A percentile compares a stretch with the other conserved stretches of the same genome.
Evolutionary conservation across 2,888 invertebrate genomes (phyloP).

Genomic region (Ptilodon capucinus): DNA sequence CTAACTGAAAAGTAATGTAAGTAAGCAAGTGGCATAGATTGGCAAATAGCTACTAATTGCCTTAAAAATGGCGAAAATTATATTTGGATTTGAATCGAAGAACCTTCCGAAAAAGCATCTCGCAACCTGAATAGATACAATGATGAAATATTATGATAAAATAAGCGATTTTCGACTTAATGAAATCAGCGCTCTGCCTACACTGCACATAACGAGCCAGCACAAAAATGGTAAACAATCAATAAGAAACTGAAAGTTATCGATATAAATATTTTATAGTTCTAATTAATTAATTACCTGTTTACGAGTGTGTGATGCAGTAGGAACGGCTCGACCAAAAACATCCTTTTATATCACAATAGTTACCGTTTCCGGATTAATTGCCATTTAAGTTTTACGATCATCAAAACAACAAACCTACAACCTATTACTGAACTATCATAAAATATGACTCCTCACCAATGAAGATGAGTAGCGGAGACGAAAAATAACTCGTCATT

Average conservation of each 20-base stretch:
- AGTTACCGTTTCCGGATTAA: constrained; percentile 23
- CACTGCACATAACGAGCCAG: constrained; percentile 11
- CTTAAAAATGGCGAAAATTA: no score
- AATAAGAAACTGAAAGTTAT: constrained; percentile 19
- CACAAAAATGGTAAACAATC: constrained; percentile 9
- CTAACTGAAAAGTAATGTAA: no score
- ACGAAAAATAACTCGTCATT: constrained; percentile 23
- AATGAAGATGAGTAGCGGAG: constrained; percentile 9
- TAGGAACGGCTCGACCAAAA: background rate
- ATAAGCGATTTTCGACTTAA: constrained; percentile 14
- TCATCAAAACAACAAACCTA: constrained; percentile 25
- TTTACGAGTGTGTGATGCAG: constrained; percentile 5
- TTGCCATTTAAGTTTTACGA: constrained; percentile 30
- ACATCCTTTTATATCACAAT: constrained; percentile 11
- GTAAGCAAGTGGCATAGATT: no score
- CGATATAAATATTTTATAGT: constrained; percentile 18
- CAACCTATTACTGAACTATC: constrained; percentile 10
- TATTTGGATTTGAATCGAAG: no score
- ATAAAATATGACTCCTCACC: constrained; percentile 7
- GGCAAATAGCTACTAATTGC: no score
- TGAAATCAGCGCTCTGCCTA: constrained; percentile 18
- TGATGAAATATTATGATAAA: constrained; percentile 6
- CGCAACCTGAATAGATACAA: constrained; percentile 1
- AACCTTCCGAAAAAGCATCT: background rate
- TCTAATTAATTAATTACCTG: constrained; percentile 3